Evolutionary conservation across 2,797 vertebrate species (phyloP), one percentile per base, ranked within the genome.

Genomic region (Takifugu rubripes): DNA sequence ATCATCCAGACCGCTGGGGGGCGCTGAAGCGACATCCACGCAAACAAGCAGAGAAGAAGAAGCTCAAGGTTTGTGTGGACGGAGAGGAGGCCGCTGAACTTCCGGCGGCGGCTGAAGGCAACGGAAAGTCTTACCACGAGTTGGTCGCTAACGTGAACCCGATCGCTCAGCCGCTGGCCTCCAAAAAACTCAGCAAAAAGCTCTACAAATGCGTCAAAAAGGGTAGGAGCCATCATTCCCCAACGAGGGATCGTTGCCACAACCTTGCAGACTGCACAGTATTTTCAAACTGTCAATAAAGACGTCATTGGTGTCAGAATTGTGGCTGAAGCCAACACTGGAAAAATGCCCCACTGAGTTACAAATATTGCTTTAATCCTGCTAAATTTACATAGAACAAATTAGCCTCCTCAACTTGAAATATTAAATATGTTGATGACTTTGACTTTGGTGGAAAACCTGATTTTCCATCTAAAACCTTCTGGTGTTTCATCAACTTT

Each of bases 201-300:
- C 92, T 99, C 1, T 96, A 96, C 87, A 98, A 97, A 62, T 97
- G 95, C 68, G 93, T 98, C 43, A 96, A 95, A 70, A 99, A 97
- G 80, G 96, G 96, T 98, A 49, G 66, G 31, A 52, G 21, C 21
- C 21, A 21, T 21, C 21, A 21, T 21, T 21, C 21, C 21, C 21
- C 21, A 21, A 12, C 9, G 10, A 12, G 33, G 12, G 14, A 1
- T 14, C 11, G 14, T 40, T 4, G 36, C 15, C 42, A 10, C 17
- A 21, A 21, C 17, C 17, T 21, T 21, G 17, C 17, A 21, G 17
- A 21, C 17, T 21, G 17, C 1, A 21, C 17, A 21, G 17, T 21
- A 21, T 1, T 21, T 21, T 21, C 17, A 21, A 21, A 21, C 17
- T 21, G 1, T 21, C 17, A 1, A 21, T 21, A 1, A 21, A 21